phyloP scores from a whole-genome alignment of 2,113 vertebrate species.

The Eurystomus gularis region DNA sequence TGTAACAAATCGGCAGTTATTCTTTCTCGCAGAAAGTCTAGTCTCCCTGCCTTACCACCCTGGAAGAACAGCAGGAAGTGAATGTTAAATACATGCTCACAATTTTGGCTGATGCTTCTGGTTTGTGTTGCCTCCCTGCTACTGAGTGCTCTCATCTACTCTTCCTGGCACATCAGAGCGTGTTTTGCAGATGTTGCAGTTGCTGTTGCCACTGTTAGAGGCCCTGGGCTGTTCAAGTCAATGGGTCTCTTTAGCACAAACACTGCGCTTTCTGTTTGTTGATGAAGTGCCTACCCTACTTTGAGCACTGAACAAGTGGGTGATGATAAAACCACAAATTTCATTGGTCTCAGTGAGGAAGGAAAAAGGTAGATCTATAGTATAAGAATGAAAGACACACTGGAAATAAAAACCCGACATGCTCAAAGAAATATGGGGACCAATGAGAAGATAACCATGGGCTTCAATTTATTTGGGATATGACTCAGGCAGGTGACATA shows the following conservation, averaged over 20 bases:
- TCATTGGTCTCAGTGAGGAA: neutral
- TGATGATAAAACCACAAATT: neutral
- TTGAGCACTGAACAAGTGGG: neutral
- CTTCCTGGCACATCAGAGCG: neutral
- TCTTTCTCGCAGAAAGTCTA: neutral
- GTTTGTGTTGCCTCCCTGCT: neutral
- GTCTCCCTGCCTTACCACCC: neutral
- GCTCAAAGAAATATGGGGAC: neutral
- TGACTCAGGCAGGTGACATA: neutral
- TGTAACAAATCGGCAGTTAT: neutral
- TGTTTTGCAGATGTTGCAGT: neutral
- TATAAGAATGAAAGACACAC: neutral
- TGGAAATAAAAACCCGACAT: neutral
- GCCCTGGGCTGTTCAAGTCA: neutral
- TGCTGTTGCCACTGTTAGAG: neutral
- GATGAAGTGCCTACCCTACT: neutral
- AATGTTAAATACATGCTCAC: rapidly evolving
- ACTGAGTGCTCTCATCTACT: rapidly evolving
- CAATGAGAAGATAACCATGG: neutral
- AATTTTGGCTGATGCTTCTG: neutral
- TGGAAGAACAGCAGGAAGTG: neutral
- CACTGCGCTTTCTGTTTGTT: neutral
- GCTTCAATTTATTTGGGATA: neutral
- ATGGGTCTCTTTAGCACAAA: neutral
- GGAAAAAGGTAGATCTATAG: rapidly evolving